Evolutionary conservation across 2,888 invertebrate species (phyloP).

Genomic region (Caenorhabditis virilis): DNA sequence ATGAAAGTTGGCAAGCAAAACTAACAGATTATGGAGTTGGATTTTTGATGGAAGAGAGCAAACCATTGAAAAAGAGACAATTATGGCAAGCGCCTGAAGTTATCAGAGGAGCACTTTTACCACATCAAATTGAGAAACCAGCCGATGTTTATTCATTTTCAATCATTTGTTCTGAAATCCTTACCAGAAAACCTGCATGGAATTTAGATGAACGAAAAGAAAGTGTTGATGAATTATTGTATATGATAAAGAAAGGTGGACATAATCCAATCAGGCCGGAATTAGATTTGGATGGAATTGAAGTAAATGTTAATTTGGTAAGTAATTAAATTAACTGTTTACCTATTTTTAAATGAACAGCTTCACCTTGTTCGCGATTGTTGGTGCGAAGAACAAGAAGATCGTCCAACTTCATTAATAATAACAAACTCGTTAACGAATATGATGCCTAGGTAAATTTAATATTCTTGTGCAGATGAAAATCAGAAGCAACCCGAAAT

Average conservation of each 20-base stretch:
- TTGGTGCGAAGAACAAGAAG: constrained; percentile 55
- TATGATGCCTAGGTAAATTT: constrained; percentile 44
- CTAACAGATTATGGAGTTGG: constrained; percentile 27
- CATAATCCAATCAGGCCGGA: constrained; percentile 40
- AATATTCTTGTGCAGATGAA: constrained; percentile 44
- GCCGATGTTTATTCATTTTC: constrained; percentile 64
- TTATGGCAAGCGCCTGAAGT: constrained; percentile 63
- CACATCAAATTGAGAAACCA: constrained; percentile 21
- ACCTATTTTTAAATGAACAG: constrained; percentile 14
- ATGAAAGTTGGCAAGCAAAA: constrained; percentile 58
- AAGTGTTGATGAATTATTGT: constrained; percentile 48
- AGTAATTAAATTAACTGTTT: constrained; percentile 5
- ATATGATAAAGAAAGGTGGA: constrained; percentile 52
- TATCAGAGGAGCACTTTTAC: constrained; percentile 23
- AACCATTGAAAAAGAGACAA: constrained; percentile 13
- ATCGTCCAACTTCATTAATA: constrained; percentile 51
- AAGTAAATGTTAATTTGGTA: constrained; percentile 47
- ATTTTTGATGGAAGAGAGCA: constrained; percentile 9
- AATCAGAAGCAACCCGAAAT: constrained; percentile 50
- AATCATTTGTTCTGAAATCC: constrained; percentile 59
- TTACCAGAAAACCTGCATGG: constrained; percentile 58
- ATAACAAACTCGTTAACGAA: constrained; percentile 6
- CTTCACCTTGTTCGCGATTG: constrained; percentile 57
- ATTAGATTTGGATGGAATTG: constrained; percentile 45
- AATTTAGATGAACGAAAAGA: constrained; percentile 50